Evolutionary conservation across 2,113 vertebrate genomes (phyloP).

Genomic region (Antechinus flavipes): DNA sequence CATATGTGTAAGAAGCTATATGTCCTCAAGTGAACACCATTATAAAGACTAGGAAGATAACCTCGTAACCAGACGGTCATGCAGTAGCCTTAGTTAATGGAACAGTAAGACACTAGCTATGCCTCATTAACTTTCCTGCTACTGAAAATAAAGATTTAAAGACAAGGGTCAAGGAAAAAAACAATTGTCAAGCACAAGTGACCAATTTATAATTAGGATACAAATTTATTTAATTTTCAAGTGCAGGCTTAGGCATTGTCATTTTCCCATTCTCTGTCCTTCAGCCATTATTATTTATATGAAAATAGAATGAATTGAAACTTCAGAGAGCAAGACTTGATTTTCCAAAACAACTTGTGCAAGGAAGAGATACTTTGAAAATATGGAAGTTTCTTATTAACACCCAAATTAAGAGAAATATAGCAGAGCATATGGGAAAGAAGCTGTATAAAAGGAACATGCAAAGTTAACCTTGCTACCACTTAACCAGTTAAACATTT

Average conservation of each 20-base stretch:
- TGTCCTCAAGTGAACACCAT: not conserved
- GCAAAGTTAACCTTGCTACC: slow-evolving; percentile 27
- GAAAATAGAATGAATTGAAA: slow-evolving; percentile 10
- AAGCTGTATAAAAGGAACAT: slow-evolving; percentile 10
- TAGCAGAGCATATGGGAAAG: not conserved
- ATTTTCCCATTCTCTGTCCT: not conserved
- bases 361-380: rapidly evolving
- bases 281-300: slow-evolving; percentile 42
- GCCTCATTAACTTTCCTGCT: not conserved
- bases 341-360: slow-evolving; percentile 10
- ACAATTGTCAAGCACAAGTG: not conserved
- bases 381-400: slow-evolving; percentile 30
- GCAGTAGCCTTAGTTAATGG: not conserved
- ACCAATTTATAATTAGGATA: not conserved
- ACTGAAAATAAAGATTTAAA: slow-evolving; percentile 6
- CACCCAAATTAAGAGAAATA: rapidly evolving
- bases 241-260: not conserved
- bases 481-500: not conserved
- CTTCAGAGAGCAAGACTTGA: slow-evolving; percentile 11
- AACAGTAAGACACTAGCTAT: not conserved
- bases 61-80: not conserved
- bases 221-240: slow-evolving; percentile 10
- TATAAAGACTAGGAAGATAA: not conserved
- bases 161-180: not conserved
- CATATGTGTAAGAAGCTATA: not conserved